These are phyloP conservation scores for Periplaneta americana DNA, from an alignment of 1,140 invertebrate species.

Conservation along the genomic window DNA sequence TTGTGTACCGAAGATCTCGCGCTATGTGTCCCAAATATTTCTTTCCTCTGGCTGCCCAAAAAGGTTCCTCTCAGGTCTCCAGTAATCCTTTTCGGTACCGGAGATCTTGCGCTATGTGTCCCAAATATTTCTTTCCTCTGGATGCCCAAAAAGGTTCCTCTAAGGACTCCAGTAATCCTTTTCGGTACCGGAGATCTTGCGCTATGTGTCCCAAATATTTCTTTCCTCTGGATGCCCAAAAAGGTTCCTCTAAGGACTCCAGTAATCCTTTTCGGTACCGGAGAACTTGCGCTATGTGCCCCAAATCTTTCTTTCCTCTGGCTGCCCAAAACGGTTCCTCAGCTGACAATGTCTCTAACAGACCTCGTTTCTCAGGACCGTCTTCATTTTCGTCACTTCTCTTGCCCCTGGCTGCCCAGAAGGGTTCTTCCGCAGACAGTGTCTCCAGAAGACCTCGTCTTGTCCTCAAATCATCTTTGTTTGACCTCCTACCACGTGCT, in stretches of 20 bases:
- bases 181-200: too few relatives aligned
- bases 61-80: too few relatives aligned
- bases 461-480: background rate
- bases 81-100: too few relatives aligned
- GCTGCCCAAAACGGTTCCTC: conserved; percentile 10
- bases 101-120: too few relatives aligned
- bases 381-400: background rate
- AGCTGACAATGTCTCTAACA: background rate
- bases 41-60: too few relatives aligned
- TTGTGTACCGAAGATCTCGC: too few relatives aligned
- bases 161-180: background rate
- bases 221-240: conserved; percentile 2
- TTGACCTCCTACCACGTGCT: background rate
- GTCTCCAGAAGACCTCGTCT: background rate
- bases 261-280: background rate
- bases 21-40: too few relatives aligned
- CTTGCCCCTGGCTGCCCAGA: conserved; percentile 7
- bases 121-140: background rate
- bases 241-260: background rate
- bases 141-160: conserved; percentile 6
- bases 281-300: background rate
- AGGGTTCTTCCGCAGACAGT: conserved; percentile 12
- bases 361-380: background rate
- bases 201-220: too few relatives aligned
- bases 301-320: background rate